Base-by-base conservation (phyloP, 2,888 invertebrate genomes). In the Hecatera dysodea region DNA sequence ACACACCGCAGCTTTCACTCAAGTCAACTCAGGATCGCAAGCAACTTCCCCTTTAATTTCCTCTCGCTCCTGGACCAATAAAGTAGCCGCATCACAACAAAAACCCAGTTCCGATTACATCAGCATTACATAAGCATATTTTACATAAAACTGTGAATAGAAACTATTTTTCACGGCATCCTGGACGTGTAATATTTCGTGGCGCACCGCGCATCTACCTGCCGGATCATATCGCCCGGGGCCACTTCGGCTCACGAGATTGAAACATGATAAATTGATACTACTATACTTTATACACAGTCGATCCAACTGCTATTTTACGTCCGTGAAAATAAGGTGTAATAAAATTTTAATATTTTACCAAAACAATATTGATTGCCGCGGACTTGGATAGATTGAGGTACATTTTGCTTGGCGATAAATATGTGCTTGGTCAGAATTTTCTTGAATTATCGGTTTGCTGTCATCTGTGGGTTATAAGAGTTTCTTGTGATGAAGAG, bases 211-310 rank as follows among this genome's bases (percentile, higher is more conserved):
- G 67, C 82, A 79, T 82, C 77, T 82, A 83, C 79, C 72, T 66
- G 78, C 60, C 55, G 72, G 75, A 84, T 86, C 84, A 84, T 66
- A 72, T 81, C 79, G 87, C 89, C 86, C 66, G 80, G 74, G 85
- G 86, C 87, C 80, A 87, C 85, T 59, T 74, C 69, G 75, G 83
- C 78, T 72, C 77, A 79, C 75, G 83, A 93, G 93, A 94, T 94
- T 93, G 93, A 92, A 92, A 90, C 87, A 88, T 91, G 93, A 94
- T 93, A 93, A 93, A 93, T 92, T 86, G 90, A 85, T 86, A 81
- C 86, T 80, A 86, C 87, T 86, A 88, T 86, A 86, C 76, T 84
- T 84, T 84, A 87, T 85, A 85, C 71, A 80, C 80, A 74, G 80
- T 72, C 77, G 74, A 86, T 88, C 83, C 84, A 89, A 86, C 88